Percentiles rank a stretch among this genome's conserved stretches.
Conservation (phyloP, 2,113 vertebrate genomes). For the Boleophthalmus pectinirostris region DNA sequence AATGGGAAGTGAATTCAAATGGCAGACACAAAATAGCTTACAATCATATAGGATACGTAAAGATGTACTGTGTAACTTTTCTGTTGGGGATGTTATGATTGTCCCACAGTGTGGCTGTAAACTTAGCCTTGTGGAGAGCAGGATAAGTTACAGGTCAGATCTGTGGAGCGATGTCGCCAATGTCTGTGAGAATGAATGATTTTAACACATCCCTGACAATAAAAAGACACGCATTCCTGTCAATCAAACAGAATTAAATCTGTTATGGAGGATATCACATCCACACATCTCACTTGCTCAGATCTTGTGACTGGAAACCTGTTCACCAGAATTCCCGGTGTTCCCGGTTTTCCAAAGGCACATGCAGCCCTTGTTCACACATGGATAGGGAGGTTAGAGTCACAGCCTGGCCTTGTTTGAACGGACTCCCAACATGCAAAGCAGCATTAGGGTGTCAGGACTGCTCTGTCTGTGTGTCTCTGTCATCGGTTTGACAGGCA, state of each 20-base stretch:
- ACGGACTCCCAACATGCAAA: conserved; percentile 67
- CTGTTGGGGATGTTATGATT: no score
- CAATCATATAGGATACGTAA: not conserved
- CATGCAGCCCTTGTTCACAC: conserved; percentile 18
- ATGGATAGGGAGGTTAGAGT: conserved; percentile 57
- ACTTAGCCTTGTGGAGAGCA: no score
- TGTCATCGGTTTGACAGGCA: conserved; percentile 70
- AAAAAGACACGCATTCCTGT: not conserved
- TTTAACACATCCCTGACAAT: not conserved
- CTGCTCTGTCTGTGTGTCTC: conserved; percentile 59
- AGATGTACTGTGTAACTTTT: no score
- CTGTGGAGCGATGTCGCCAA: no score
- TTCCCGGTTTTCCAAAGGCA: not conserved
- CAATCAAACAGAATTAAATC: not conserved
- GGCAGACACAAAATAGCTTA: not conserved
- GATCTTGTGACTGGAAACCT: not conserved
- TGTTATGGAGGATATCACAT: not conserved
- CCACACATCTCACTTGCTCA: not conserved
- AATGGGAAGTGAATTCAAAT: conserved; percentile 2
- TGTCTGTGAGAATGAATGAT: no score
- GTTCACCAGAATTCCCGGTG: not conserved
- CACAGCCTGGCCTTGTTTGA: conserved; percentile 52
- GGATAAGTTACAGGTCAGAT: no score
- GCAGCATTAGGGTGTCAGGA: conserved; percentile 68
- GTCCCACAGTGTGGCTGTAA: no score